Percentiles rank a stretch among this genome's conserved stretches.
phyloP scores from a whole-genome alignment of 2,113 vertebrate genomes.

The Triplophysa tibetana region DNA sequence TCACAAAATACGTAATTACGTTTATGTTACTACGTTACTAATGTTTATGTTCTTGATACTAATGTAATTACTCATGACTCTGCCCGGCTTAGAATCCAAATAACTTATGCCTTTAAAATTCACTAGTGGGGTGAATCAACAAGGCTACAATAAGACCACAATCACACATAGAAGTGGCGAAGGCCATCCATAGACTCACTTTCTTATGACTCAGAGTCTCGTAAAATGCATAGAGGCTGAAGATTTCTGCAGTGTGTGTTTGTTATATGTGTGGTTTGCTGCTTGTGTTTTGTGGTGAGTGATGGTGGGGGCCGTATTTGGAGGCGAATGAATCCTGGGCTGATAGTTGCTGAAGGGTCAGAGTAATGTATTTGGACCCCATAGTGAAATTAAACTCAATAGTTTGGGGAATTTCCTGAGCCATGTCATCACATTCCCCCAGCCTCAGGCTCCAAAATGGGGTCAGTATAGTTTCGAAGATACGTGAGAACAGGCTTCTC shows the following conservation, averaged over 20 bases:
- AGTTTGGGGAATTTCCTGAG: conserved; percentile 39
- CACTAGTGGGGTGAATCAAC: neutral
- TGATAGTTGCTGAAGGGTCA: conserved; percentile 48
- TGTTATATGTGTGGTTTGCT: conserved; percentile 12
- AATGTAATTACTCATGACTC: neutral
- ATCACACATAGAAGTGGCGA: neutral
- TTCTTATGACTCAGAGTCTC: neutral
- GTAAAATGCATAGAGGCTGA: neutral
- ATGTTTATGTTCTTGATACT: neutral
- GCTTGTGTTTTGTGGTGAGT: neutral
- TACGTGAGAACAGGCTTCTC: neutral
- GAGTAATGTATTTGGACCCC: neutral
- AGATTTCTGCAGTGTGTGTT: neutral
- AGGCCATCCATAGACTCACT: neutral
- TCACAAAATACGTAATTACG: too few species aligned
- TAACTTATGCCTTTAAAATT: neutral
- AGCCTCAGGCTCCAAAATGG: too few species aligned
- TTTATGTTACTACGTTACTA: too few species aligned
- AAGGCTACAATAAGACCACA: neutral
- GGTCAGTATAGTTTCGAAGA: too few species aligned
- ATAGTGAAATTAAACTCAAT: neutral
- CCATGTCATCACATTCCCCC: neutral
- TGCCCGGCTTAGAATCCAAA: neutral
- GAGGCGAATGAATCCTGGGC: conserved; percentile 46
- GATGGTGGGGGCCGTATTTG: conserved; percentile 42